Percentiles rank a stretch among this genome's conserved stretches.
phyloP scores from a whole-genome alignment of 2,113 vertebrate species.

The Epinephelus lanceolatus region DNA sequence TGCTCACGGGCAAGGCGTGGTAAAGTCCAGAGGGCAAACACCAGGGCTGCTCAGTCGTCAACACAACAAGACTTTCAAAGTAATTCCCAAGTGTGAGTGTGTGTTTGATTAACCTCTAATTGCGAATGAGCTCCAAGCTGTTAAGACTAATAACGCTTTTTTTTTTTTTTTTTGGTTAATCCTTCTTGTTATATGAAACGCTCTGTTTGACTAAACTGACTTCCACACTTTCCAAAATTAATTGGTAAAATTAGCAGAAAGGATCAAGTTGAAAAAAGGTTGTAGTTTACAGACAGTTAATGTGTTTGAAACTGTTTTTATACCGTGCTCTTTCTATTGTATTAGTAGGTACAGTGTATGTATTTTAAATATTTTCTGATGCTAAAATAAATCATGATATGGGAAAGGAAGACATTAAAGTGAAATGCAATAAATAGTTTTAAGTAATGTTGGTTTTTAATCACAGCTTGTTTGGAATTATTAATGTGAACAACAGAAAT shows the following conservation, averaged over 20 bases:
- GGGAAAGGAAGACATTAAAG: background rate
- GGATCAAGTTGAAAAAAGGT: background rate
- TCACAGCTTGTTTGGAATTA: background rate
- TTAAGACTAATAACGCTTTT: slow-evolving; percentile 14
- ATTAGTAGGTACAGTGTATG: background rate
- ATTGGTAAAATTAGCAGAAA: slow-evolving; percentile 25
- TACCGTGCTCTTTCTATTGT: background rate
- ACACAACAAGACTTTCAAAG: slow-evolving; percentile 5
- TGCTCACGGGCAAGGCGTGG: slow-evolving; percentile 17
- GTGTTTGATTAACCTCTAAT: slow-evolving; percentile 44
- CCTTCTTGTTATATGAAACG: background rate
- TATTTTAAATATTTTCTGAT: background rate
- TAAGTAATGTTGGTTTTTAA: background rate
- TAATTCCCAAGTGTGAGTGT: background rate
- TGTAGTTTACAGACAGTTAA: background rate
- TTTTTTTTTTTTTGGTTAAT: background rate
- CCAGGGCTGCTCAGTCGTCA: background rate
- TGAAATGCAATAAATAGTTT: background rate
- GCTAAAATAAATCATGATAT: background rate
- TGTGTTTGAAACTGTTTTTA: background rate
- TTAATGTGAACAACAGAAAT: background rate
- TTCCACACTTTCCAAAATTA: slow-evolving; percentile 1
- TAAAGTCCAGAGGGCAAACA: background rate
- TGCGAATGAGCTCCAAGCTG: slow-evolving; percentile 5
- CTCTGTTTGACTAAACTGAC: slow-evolving; percentile 16